Evolutionary conservation across 64 coral and sea anemone species (phyloP), one percentile per base, ranked within the genome.

Genomic region (Montipora sp.): DNA sequence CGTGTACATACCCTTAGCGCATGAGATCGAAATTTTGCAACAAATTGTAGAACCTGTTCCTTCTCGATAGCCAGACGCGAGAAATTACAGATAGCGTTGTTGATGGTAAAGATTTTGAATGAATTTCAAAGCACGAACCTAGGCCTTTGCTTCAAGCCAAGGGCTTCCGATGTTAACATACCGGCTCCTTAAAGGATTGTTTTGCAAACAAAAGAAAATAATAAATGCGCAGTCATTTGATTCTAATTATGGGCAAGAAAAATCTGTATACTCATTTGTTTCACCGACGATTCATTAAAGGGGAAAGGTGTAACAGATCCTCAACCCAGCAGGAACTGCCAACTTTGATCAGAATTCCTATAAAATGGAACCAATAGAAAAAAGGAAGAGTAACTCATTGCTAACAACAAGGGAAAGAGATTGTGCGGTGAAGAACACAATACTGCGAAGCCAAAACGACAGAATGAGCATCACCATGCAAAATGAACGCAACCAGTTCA

Each of bases 381-480:
- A 47, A 19, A 36, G 10, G 8, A 81, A 61, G 9, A 7, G 45
- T 49, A 50, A 9, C 46, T 70, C 61, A n/a, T 21, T 44, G 1
- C 82, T 85, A 14, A 50, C 82, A 7, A 0, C 48, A 22, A 85
- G 71, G 21, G 36, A 85, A 63, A 85, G 82, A 50, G 71, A 85
- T 51, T 85, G 82, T 18, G 82, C 19, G 18, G 44, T 50, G 46
- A 70, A 44, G 45, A 85, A 72, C 65, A 71, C 82, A 48, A n/a
- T 72, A 49, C 63, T 85, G 0, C 46, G 65, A 50, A 65, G 50
- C 16, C 50, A 45, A 13, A 85, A 71, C 47, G 60, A 85, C 8
- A 85, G 47, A 63, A 72, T 85, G 71, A 71, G 16, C 11, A 63
- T 63, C 47, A 71, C 82, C 16, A 72, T 85, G 66, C 82, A 85